These are phyloP conservation scores for Psilanteris sp. DNA, from an alignment of 1,140 invertebrate species.

Conservation along the genomic window DNA sequence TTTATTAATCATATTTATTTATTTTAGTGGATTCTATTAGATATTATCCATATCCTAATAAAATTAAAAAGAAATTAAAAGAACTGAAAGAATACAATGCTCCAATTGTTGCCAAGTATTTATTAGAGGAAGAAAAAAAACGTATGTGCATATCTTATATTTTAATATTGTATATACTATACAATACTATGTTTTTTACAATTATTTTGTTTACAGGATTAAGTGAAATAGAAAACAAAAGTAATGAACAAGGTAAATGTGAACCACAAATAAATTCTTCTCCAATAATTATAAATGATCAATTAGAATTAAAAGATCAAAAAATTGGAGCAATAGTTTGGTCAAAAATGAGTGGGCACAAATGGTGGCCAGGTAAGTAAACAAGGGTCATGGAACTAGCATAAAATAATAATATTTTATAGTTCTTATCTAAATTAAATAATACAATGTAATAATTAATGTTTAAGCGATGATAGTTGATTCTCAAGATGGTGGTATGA, in stretches of 20 bases:
- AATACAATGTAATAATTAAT: too few species aligned
- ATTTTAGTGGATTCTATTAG: conserved; percentile 63
- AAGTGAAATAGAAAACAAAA: neutral
- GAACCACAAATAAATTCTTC: conserved; percentile 4
- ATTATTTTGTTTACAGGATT: neutral
- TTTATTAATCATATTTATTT: too few species aligned
- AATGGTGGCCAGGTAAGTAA: conserved; percentile 74
- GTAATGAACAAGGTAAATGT: neutral
- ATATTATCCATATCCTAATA: conserved; percentile 68
- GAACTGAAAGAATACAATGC: conserved; percentile 62
- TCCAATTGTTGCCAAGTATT: conserved; percentile 59
- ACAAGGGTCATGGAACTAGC: too few species aligned
- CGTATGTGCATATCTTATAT: conserved; percentile 24
- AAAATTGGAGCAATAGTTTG: conserved; percentile 71
- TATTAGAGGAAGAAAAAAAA: conserved; percentile 47
- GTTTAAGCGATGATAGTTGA: conserved; percentile 73
- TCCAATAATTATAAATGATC: conserved; percentile 32
- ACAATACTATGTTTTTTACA: too few species aligned
- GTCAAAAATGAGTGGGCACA: conserved; percentile 73
- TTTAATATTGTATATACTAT: too few species aligned
- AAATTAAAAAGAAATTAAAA: conserved; percentile 61
- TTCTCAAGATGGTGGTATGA: conserved; percentile 71
- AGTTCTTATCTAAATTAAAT: too few species aligned
- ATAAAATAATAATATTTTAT: too few species aligned
- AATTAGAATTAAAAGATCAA: conserved; percentile 69